Percentiles rank a stretch among this genome's conserved stretches.
Evolutionary conservation across 2,888 invertebrate genomes (phyloP).

Genomic region (Amphiduros pacificus): DNA sequence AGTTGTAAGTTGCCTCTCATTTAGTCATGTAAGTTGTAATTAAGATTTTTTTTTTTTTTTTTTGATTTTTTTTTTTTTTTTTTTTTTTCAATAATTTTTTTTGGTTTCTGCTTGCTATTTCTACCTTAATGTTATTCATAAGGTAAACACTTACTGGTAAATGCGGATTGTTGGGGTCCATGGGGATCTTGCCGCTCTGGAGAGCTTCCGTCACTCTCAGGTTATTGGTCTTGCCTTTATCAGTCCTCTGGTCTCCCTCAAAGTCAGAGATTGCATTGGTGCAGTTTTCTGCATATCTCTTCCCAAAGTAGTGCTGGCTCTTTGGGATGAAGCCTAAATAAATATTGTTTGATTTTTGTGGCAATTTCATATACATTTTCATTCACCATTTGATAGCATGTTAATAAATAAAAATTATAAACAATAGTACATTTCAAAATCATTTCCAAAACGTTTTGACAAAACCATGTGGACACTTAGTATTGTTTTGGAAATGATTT

Average conservation of each 20-base stretch:
- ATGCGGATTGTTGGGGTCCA: slow-evolving; percentile 22
- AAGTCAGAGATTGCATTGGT: slow-evolving; percentile 44
- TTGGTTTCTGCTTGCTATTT: not conserved
- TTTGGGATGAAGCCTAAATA: slow-evolving; percentile 51
- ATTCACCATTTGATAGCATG: too few relatives aligned
- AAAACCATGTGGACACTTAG: too few relatives aligned
- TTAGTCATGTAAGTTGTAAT: not conserved
- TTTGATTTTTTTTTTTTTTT: not conserved
- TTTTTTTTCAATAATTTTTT: not conserved
- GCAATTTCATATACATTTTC: too few relatives aligned
- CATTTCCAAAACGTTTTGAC: too few relatives aligned
- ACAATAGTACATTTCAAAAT: too few relatives aligned
- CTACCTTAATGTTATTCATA: too few relatives aligned
- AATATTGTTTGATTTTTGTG: too few relatives aligned
- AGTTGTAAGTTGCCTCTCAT: not conserved
- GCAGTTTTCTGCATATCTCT: slow-evolving; percentile 45
- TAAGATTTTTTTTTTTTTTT: not conserved
- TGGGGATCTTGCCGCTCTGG: slow-evolving; percentile 32
- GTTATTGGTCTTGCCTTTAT: slow-evolving; percentile 37
- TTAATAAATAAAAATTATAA: too few relatives aligned
- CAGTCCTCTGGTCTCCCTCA: slow-evolving; percentile 39
- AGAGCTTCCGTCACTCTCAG: slow-evolving; percentile 35
- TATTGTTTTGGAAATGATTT: too few relatives aligned
- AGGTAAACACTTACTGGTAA: slow-evolving; percentile 38
- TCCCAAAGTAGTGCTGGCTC: slow-evolving; percentile 47